Base-by-base conservation (phyloP, 1,140 invertebrate genomes). In the Harlomillsia oculata region DNA sequence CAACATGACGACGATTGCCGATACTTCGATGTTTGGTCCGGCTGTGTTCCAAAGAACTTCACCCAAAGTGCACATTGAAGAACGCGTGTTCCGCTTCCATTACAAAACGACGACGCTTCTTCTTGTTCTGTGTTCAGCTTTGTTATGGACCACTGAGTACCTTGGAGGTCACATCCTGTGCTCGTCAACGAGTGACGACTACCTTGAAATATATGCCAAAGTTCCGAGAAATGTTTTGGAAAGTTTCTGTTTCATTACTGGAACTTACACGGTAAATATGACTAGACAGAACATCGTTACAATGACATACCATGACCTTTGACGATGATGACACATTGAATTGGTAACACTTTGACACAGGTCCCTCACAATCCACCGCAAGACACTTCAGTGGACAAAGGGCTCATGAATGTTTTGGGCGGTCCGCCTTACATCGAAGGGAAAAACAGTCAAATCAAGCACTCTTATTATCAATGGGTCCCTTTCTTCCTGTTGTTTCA, bases 401-500 rank as follows among this genome's bases (percentile, higher is more conserved):
- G 45, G 11, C 37, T 30, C 28, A n/a, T n/a, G n/a, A 32, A 9
- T 49, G n/a, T n/a, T n/a, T 14, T 49, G n/a, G 56, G 56, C 25
- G 56, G 63, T 20, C 51, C 55, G 14, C 45, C 32, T 13, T 59
- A 62, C 30, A 50, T 62, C 41, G 29, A 26, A 14, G 56, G 54
- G 13, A 43, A 41, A 21, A 56, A 48, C 5, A 56, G 52, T 14
- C 46, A 40, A 51, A 30, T 54, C 9, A 36, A 53, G 29, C 63
- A 65, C 26, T 55, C 59, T 25, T 62, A 58, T 25, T 97, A 97
- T 71, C 93, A 97, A 71, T 93, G 89, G 89, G 88, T 93, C 62
- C 88, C 87, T 3, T 90, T 91, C 70, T 82, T 90, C 74, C 77
- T 93, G 5, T 92, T 92, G 72, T 84, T 91, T 71, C 84, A 87